phyloP scores from a whole-genome alignment of 1,140 invertebrate species.

The Centruroides vittatus region DNA sequence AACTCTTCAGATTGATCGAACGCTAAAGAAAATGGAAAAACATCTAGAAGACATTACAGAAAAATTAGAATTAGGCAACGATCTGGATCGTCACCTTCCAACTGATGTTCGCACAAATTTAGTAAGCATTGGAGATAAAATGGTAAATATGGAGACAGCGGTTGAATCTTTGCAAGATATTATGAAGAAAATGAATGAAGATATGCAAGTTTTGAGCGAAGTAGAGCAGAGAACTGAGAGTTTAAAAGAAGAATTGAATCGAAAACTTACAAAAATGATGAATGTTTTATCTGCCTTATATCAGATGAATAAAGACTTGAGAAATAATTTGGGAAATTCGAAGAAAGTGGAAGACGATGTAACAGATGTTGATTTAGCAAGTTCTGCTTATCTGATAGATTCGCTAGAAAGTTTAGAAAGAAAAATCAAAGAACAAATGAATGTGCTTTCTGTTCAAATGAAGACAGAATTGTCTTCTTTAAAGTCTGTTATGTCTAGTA shows the following conservation, averaged over 20 bases:
- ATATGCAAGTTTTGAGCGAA: constrained; percentile 6
- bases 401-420: constrained; percentile 7
- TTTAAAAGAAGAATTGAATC: constrained; percentile 8
- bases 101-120: not conserved
- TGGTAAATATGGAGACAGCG: not conserved
- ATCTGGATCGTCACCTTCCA: not conserved
- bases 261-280: constrained; percentile 12
- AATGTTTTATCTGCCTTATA: constrained; percentile 7
- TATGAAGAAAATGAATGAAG: not conserved
- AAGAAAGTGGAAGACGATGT: not conserved
- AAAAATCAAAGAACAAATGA: constrained; percentile 10
- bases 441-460: not conserved
- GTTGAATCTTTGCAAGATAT: not conserved
- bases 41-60: constrained; percentile 1
- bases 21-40: constrained; percentile 1
- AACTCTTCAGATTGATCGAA: constrained; percentile 1
- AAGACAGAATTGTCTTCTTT: too few relatives aligned
- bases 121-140: not conserved
- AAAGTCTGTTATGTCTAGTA: too few relatives aligned
- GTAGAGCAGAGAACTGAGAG: constrained; percentile 2
- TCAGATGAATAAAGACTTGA: constrained; percentile 12
- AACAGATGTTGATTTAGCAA: not conserved
- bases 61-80: not conserved
- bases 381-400: constrained; percentile 7
- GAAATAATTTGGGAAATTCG: not conserved